Base-by-base conservation (phyloP, 2,888 invertebrate genomes). In the Rhamnusium bicolor region DNA sequence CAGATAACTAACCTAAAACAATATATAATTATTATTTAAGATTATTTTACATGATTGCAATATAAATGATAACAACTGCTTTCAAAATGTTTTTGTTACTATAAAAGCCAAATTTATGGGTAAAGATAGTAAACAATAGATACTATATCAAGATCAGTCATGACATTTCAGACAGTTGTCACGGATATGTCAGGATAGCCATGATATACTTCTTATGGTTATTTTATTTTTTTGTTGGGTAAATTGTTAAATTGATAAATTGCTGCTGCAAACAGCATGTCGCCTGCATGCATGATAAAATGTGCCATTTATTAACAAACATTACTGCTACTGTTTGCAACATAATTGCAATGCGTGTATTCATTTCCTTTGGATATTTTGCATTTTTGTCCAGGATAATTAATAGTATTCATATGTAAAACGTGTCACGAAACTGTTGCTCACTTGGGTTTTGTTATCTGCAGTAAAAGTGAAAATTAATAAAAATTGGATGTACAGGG, bases 51-150 rank as follows among this genome's bases (percentile, higher is more conserved):
- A 7, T 47, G n/a, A 47, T 1, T 47, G 14, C 14, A 7, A 7
- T 14, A 14, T 47, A 47, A 16, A 16, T 46, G 47, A 16, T 47
- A 47, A 47, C 47, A 47, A 47, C 47, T 47, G 47, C 7, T 47
- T 7, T 5, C 16, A 3, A n/a, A 14, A 47, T 16, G 7, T 56
- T 21, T 21, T 56, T 61, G 16, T n/a, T 24, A 40, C 71, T 61
- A 74, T 71, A 74, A 74, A 71, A 71, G 69, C 49, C 32, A 56
- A 71, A 71, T 71, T 71, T 70, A 74, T 71, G 74, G 53, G 54
- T 21, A 54, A 24, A 19, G 51, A 66, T 40, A 62, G 40, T 27
- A 29, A 53, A 74, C 71, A 71, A 68, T 74, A 62, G 58, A 61
- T 67, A 66, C 71, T 74, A 71, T 68, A 71, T 74, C 68, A 63